Evolutionary conservation across 2,888 invertebrate species (phyloP).

Genomic region (Drosophila nr. medialis): DNA sequence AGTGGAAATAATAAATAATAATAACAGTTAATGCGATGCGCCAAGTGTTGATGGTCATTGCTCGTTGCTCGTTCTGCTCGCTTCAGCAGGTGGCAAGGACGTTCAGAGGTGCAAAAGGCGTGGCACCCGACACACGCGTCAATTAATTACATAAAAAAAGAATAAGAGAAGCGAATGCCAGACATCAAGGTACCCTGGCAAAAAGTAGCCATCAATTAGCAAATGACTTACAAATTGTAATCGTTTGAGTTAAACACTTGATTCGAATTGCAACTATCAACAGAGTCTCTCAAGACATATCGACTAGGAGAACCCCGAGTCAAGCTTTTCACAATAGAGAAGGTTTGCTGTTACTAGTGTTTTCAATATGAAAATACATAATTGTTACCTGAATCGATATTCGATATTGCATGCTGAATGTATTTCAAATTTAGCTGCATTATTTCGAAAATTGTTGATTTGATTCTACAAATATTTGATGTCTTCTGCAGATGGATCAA

Average conservation of each 20-base stretch:
- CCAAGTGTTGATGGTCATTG: constrained; percentile 58
- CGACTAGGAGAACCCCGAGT: neutral
- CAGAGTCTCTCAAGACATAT: too few species aligned
- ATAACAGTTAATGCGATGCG: constrained; percentile 64
- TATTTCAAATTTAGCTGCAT: neutral
- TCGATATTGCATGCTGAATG: neutral
- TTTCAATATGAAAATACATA: neutral
- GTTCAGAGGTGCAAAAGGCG: constrained; percentile 16
- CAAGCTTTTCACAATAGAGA: neutral
- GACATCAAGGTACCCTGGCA: constrained; percentile 20
- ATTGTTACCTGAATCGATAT: neutral
- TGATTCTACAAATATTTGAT: neutral
- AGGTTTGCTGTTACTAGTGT: neutral
- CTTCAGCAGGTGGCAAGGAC: constrained; percentile 6
- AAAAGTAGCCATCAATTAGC: neutral
- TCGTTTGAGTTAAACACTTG: neutral
- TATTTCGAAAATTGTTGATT: neutral
- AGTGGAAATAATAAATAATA: constrained; percentile 63
- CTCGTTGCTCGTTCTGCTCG: neutral
- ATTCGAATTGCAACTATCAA: neutral
- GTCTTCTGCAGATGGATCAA: neutral
- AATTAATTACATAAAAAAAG: constrained; percentile 68
- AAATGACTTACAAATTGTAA: neutral
- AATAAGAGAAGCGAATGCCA: constrained; percentile 1
- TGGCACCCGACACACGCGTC: constrained; percentile 61